Evolutionary conservation across 2,888 invertebrate genomes (phyloP).

Genomic region (Caenorhabditis sp.): DNA sequence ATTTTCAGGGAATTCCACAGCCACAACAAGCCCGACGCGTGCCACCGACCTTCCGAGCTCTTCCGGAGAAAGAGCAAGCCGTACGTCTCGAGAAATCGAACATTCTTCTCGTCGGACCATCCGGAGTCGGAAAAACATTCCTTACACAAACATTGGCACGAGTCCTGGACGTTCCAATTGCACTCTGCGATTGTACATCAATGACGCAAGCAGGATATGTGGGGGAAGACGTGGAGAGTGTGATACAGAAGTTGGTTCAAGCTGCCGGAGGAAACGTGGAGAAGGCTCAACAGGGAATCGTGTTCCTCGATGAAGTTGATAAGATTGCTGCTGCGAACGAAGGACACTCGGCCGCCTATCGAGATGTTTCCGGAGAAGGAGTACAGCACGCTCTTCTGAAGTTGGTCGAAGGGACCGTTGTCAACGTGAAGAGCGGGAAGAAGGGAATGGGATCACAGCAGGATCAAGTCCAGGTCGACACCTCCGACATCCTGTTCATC

Average conservation of each 20-base stretch:
- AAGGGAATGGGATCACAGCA: slow-evolving; percentile 72
- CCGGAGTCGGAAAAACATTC: slow-evolving; percentile 93
- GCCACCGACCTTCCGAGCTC: slow-evolving; percentile 64
- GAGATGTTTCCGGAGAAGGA: slow-evolving; percentile 98
- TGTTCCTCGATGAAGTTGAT: slow-evolving; percentile 98
- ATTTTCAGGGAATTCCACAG: slow-evolving; percentile 34
- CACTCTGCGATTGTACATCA: slow-evolving; percentile 76
- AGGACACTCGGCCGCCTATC: slow-evolving; percentile 84
- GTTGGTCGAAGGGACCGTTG: slow-evolving; percentile 97
- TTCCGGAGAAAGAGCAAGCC: slow-evolving; percentile 66
- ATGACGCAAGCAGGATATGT: slow-evolving; percentile 85
- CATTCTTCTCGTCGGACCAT: slow-evolving; percentile 94
- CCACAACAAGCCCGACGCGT: slow-evolving; percentile 4
- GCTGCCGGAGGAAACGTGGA: slow-evolving; percentile 98
- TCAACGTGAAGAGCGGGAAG: slow-evolving; percentile 85
- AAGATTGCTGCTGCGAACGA: slow-evolving; percentile 91
- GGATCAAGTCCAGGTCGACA: slow-evolving; percentile 86
- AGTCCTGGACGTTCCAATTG: slow-evolving; percentile 93
- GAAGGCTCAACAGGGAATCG: slow-evolving; percentile 95
- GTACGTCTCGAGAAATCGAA: slow-evolving; percentile 93
- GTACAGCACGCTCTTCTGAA: slow-evolving; percentile 89
- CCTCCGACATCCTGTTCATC: slow-evolving; percentile 97
- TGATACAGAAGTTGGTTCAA: slow-evolving; percentile 90
- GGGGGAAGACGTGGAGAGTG: slow-evolving; percentile 84
- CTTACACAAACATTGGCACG: slow-evolving; percentile 94